Evolutionary conservation across 1,140 invertebrate genomes (phyloP).

Genomic region (Chionoecetes opilio): DNA sequence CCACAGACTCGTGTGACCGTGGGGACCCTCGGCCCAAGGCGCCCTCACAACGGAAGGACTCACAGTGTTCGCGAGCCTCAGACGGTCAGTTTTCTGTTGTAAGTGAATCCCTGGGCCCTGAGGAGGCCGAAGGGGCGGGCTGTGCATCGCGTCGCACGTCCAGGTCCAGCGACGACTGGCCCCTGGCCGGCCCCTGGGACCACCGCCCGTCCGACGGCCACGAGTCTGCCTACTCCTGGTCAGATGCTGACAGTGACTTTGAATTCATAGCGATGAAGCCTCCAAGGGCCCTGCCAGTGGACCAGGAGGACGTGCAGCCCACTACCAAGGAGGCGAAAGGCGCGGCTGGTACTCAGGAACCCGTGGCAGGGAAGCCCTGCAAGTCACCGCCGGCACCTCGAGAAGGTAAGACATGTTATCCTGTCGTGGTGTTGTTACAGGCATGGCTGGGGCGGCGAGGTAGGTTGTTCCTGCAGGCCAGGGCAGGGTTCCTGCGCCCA

Average conservation of each 20-base stretch:
- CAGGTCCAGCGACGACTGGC: conserved; percentile 66
- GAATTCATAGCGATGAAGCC: conserved; percentile 74
- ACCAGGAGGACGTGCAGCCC: not conserved
- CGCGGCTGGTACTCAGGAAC: not conserved
- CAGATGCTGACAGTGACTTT: conserved; percentile 81
- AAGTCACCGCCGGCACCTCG: not conserved
- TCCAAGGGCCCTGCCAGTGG: conserved; percentile 67
- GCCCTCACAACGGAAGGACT: conserved; percentile 52
- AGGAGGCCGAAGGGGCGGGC: not conserved
- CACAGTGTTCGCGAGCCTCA: conserved; percentile 64
- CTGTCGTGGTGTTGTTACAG: not conserved
- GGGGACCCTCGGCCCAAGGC: not conserved
- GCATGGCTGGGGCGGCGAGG: not conserved
- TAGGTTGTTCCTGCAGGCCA: too few relatives aligned
- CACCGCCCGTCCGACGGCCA: conserved; percentile 61
- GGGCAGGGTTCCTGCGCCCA: too few relatives aligned
- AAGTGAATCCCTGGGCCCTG: conserved; percentile 36
- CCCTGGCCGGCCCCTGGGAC: conserved; percentile 42
- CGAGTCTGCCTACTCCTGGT: conserved; percentile 80
- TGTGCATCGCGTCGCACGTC: conserved; percentile 62
- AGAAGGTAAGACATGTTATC: not conserved
- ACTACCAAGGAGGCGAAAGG: conserved; percentile 32
- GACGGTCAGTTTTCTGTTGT: conserved; percentile 34
- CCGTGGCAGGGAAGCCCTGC: not conserved
- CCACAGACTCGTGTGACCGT: not conserved